Evolutionary conservation across 2,888 invertebrate genomes (phyloP).

Genomic region (Argynnis bischoffii): DNA sequence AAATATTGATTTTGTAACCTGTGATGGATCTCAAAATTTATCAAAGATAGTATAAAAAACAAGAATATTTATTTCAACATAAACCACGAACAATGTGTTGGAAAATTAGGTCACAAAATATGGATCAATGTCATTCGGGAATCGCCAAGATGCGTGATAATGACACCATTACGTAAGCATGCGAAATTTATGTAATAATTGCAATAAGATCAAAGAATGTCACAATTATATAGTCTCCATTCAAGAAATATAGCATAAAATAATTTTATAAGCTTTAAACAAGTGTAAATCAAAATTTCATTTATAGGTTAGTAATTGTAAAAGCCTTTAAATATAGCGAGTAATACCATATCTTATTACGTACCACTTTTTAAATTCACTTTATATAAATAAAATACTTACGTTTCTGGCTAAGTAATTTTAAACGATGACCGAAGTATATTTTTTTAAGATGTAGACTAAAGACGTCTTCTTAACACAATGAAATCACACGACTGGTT

Average conservation of each 20-base stretch:
- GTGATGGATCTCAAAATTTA: slow-evolving; percentile 1
- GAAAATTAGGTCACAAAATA: slow-evolving; percentile 64
- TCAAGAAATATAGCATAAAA: background rate
- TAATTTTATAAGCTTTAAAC: background rate
- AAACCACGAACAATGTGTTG: slow-evolving; percentile 29
- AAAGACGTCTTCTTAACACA: background rate
- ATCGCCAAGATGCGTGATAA: slow-evolving; percentile 58
- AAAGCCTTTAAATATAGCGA: background rate
- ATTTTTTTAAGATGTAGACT: slow-evolving; percentile 2
- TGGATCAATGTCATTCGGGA: slow-evolving; percentile 70
- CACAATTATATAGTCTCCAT: background rate
- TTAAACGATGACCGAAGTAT: slow-evolving; percentile 13
- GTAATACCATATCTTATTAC: background rate
- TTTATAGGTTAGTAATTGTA: slow-evolving; percentile 9
- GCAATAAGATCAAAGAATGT: background rate
- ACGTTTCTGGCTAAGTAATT: slow-evolving; percentile 27
- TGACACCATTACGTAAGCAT: slow-evolving; percentile 73
- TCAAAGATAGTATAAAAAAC: background rate
- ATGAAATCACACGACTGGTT: slow-evolving; percentile 15
- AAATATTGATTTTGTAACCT: slow-evolving; percentile 21
- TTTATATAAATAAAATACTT: slow-evolving; percentile 12
- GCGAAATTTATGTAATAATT: slow-evolving; percentile 40
- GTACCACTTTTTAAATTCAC: background rate
- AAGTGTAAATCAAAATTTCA: background rate
- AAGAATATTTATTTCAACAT: slow-evolving; percentile 3